A percentile compares a stretch with the other conserved stretches of the same genome.
Conservation (phyloP, 2,888 invertebrate genomes). For the Fabriciana adippe region DNA sequence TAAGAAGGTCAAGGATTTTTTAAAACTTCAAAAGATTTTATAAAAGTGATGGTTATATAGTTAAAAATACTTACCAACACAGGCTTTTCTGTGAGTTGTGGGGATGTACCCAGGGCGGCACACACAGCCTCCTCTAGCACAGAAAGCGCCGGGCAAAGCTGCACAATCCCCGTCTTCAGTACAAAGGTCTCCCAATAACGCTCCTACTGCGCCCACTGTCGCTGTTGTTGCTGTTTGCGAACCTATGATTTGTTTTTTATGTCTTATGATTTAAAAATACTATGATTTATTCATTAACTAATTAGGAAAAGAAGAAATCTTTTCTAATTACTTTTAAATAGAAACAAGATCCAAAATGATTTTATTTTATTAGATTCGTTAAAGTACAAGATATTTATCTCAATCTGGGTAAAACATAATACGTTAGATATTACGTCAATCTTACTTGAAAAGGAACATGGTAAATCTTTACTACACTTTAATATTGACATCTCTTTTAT, state of each 20-base stretch:
- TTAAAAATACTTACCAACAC: constrained; percentile 62
- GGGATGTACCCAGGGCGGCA: constrained; percentile 84
- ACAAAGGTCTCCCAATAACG: constrained; percentile 90
- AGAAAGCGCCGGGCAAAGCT: constrained; percentile 86
- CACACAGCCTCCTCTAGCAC: constrained; percentile 88
- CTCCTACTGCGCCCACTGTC: constrained; percentile 77
- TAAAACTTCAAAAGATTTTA: no score
- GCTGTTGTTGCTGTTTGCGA: constrained; percentile 74
- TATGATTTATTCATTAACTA: background rate
- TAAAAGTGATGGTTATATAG: background rate
- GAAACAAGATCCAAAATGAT: no score
- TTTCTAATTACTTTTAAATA: no score
- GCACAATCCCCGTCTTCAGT: constrained; percentile 81
- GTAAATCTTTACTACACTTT: no score
- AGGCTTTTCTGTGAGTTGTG: constrained; percentile 72
- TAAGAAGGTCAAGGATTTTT: no score
- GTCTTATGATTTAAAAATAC: background rate
- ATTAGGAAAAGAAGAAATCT: background rate
- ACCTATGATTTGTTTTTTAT: constrained; percentile 44
- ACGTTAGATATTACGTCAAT: no score
- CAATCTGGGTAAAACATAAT: no score
- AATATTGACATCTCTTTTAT: no score
- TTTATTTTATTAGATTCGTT: no score
- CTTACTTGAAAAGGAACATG: no score
- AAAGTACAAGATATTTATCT: no score